A percentile compares a stretch with the other conserved stretches of the same genome.
Conservation (phyloP, 2,888 invertebrate genomes). For the Drosophila macrospina region DNA sequence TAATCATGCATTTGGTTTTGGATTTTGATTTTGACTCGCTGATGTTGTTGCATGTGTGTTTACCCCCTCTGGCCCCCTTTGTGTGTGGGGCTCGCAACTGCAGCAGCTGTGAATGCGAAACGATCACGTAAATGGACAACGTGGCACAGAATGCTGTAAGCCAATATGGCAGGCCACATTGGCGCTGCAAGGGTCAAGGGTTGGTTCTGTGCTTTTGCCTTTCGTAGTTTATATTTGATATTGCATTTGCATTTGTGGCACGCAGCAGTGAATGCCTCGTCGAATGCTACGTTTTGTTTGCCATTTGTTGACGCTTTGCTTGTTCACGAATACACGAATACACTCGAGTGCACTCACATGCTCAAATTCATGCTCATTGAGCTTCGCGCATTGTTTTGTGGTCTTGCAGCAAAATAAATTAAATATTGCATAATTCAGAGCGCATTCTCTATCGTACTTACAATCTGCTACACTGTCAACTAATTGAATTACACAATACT, state of each 20-base stretch:
- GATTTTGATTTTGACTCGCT: conserved; percentile 16
- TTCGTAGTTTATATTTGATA: conserved; percentile 31
- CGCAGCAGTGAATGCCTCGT: conserved; percentile 51
- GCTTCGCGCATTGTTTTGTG: not conserved
- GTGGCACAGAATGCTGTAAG: conserved; percentile 42
- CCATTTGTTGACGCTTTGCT: conserved; percentile 68
- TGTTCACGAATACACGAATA: conserved; percentile 17
- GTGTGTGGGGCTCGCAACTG: conserved; percentile 41
- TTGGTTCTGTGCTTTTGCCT: conserved; percentile 6
- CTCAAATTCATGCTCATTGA: conserved; percentile 10
- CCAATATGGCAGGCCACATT: conserved; percentile 33
- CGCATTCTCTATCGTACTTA: conserved; percentile 10
- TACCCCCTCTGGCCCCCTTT: conserved; percentile 11
- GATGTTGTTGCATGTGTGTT: conserved; percentile 8
- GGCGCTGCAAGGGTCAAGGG: not conserved
- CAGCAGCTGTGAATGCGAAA: conserved; percentile 39
- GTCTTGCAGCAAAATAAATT: conserved; percentile 10
- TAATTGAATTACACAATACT: conserved; percentile 29
- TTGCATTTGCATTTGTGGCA: conserved; percentile 62
- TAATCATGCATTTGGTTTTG: conserved; percentile 56
- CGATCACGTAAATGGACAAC: conserved; percentile 67
- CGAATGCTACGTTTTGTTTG: conserved; percentile 73
- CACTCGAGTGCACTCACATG: conserved; percentile 38
- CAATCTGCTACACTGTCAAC: conserved; percentile 3
- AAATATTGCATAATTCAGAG: conserved; percentile 40